Percentiles rank a stretch among this genome's conserved stretches.
Evolutionary conservation across 2,113 vertebrate genomes (phyloP).

Genomic region (Hemibagrus wyckioides): DNA sequence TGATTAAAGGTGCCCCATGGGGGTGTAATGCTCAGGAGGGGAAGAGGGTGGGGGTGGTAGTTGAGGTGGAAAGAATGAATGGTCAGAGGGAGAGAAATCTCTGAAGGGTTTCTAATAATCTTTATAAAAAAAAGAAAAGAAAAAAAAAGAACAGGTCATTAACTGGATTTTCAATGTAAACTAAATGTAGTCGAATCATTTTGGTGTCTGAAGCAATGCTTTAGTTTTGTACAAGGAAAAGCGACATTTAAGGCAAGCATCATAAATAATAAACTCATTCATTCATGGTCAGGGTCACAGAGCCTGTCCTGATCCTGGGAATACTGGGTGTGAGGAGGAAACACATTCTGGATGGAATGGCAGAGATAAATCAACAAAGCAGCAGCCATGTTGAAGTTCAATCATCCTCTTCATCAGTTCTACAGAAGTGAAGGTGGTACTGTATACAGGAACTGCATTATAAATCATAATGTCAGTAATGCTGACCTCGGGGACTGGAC

Average conservation of each 20-base stretch:
- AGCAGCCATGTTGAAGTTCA: neutral
- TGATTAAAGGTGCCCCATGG: conserved; percentile 11
- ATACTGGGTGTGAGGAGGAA: neutral
- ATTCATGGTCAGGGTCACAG: neutral
- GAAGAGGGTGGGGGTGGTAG: too few species aligned
- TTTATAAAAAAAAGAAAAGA: too few species aligned
- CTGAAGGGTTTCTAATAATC: neutral
- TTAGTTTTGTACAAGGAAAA: neutral
- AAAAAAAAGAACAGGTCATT: neutral
- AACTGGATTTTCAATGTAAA: neutral
- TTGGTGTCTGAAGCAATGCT: neutral
- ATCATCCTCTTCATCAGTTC: neutral
- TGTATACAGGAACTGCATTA: neutral
- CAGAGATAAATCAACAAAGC: neutral
- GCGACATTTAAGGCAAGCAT: neutral
- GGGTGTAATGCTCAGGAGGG: neutral
- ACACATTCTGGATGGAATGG: neutral
- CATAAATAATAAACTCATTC: neutral
- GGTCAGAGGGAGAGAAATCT: neutral
- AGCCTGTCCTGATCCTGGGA: neutral
- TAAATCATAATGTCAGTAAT: neutral
- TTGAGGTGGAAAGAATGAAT: neutral
- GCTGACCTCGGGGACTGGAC: neutral
- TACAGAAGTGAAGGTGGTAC: neutral
- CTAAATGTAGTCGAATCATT: neutral